Conservation (phyloP, 2,888 invertebrate species). For the Ganaspis brasiliensis region DNA sequence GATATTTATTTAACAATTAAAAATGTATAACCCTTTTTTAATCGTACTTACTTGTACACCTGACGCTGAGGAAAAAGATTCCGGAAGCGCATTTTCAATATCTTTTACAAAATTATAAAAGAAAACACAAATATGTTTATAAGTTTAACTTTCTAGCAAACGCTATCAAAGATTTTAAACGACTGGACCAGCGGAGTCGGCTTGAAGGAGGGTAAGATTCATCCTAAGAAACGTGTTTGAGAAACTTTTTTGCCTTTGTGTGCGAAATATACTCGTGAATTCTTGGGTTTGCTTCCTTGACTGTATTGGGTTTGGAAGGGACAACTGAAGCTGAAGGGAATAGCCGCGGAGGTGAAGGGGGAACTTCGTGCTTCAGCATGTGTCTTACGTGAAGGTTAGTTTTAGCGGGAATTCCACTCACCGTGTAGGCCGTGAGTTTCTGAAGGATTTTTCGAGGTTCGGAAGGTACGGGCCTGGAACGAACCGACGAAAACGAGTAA, state of each 20-base stretch:
- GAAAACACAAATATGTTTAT: neutral
- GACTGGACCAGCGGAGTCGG: constrained; percentile 24
- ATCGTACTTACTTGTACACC: constrained; percentile 72
- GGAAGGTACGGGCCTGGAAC: constrained; percentile 26
- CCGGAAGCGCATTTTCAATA: constrained; percentile 68
- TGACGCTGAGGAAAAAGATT: constrained; percentile 72
- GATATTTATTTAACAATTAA: neutral
- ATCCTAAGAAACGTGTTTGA: constrained; percentile 19
- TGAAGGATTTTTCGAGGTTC: constrained; percentile 21
- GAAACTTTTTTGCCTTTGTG: constrained; percentile 40
- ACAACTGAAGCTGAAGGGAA: constrained; percentile 16
- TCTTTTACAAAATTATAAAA: neutral
- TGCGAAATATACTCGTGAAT: constrained; percentile 13
- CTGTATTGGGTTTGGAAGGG: constrained; percentile 16
- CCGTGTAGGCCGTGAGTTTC: constrained; percentile 33
- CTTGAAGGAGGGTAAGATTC: neutral
- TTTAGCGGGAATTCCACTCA: constrained; percentile 31
- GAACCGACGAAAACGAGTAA: neutral
- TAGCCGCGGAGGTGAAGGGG: neutral
- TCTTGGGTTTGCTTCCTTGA: constrained; percentile 12
- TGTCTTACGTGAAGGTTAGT: constrained; percentile 37
- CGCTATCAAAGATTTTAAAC: constrained; percentile 12
- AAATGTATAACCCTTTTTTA: neutral
- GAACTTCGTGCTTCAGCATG: constrained; percentile 5
- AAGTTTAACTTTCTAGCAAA: constrained; percentile 7